phyloP scores from a whole-genome alignment of 2,888 invertebrate species.

The Hedychridium roseum region DNA sequence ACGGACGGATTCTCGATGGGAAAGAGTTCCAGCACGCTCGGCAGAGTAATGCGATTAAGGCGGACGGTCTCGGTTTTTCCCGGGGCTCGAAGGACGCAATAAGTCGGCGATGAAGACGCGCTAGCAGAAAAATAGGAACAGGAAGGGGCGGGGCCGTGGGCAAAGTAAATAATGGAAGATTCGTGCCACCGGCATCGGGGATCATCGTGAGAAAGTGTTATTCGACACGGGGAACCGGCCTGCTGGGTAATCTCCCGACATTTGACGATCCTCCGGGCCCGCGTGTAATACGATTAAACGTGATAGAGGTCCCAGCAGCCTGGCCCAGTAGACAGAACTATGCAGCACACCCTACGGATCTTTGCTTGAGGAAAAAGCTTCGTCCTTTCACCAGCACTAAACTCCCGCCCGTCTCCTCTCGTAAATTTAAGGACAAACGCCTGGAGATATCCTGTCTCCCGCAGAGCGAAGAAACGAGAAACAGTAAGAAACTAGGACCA shows the following conservation, averaged over 20 bases:
- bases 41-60: slow-evolving; percentile 21
- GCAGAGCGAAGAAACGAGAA: too few species aligned
- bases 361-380: too few species aligned
- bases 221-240: slow-evolving; percentile 8
- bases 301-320: slow-evolving; percentile 12
- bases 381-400: too few species aligned
- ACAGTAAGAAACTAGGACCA: too few species aligned
- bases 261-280: slow-evolving; percentile 18
- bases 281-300: slow-evolving; percentile 28
- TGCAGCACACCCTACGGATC: too few species aligned
- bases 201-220: slow-evolving; percentile 17
- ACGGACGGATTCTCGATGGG: neutral
- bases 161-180: slow-evolving; percentile 22
- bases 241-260: slow-evolving; percentile 19
- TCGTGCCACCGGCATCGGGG: slow-evolving; percentile 14
- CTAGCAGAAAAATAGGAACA: neutral
- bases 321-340: too few species aligned
- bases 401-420: too few species aligned
- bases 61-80: slow-evolving; percentile 15
- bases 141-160: neutral
- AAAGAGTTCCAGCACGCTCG: neutral
- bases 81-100: slow-evolving; percentile 1
- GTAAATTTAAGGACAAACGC: slow-evolving; percentile 3
- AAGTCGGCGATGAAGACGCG: slow-evolving; percentile 6
- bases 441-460: neutral